Evolutionary conservation across 2,888 invertebrate genomes (phyloP), one percentile per base, ranked within the genome.

Genomic region (Heterodera filipjevi): DNA sequence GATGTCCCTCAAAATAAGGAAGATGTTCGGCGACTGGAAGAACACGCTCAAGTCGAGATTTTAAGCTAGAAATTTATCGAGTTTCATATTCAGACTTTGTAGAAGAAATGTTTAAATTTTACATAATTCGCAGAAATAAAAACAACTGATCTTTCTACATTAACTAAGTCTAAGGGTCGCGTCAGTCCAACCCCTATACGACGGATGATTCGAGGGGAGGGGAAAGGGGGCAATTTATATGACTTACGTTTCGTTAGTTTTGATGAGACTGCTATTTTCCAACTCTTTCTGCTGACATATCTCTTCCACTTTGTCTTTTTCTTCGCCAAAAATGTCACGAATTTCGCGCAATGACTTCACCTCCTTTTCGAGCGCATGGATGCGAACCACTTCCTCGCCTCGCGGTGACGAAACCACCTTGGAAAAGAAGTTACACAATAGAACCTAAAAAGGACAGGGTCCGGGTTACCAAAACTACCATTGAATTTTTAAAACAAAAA

Each of bases 281-380:
- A 6, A 3, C 33, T 68, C 68, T 35, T 33, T 68, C 33, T 32
- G 19, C 68, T 32, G 68, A 22, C 68, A 68, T 3, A 68, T 2
- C 33, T 68, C 68, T 14, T 68, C 68, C 19, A 22, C 35, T 16
- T n/a, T 32, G 35, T 68, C 68, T 19, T 68, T 68, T 5, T 68
- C 68, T 1, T 10, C 33, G 3, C 68, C 68, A 8, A 68, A 68
- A 0, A 35, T 6, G 22, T 68, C 68, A 8, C 68, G 68, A 33
- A 68, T 68, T 22, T 33, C 10, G 5, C 68, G 68, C 35, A 68
- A 33, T 12, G 68, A 33, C 68, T 68, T 68, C 16, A 68, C 68
- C 8, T 68, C 68, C 22, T 22, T 68, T 16, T 68, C 68, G 19
- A 68, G 35, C 33, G 68, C 68, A 35, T 68, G 68, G 22, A 68